phyloP scores from a whole-genome alignment of 2,797 vertebrate species.

The Mormyrus hasselquistii region DNA sequence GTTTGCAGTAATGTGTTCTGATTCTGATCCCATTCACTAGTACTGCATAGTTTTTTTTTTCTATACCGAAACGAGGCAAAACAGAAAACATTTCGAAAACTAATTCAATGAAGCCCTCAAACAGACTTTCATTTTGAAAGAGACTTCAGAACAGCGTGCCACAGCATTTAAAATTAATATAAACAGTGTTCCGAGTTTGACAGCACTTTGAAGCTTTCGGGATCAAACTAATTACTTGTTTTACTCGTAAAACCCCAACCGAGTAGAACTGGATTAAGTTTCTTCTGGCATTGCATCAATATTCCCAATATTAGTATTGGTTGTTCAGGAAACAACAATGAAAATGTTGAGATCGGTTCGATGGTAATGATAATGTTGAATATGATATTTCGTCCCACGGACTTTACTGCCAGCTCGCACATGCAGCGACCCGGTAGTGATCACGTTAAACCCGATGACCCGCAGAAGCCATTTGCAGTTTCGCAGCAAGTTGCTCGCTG shows the following conservation, averaged over 20 bases:
- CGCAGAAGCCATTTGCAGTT: slow-evolving; percentile 21
- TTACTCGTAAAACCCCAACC: not conserved
- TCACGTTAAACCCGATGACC: slow-evolving; percentile 12
- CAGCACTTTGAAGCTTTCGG: not conserved
- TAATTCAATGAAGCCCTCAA: not conserved
- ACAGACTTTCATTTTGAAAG: not conserved
- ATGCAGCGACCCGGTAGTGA: slow-evolving; percentile 12
- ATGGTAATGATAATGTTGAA: not conserved
- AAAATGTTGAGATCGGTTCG: not conserved
- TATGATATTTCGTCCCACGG: not conserved
- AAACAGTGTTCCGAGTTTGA: not conserved
- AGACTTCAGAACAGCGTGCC: not conserved
- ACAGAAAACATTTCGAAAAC: not conserved
- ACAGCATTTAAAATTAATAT: not conserved
- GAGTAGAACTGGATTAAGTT: not conserved
- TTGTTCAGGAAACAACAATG: not conserved
- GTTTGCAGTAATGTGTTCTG: not conserved
- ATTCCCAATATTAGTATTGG: not conserved
- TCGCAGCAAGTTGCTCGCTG: not conserved
- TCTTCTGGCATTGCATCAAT: not conserved
- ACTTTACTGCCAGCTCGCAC: not conserved
- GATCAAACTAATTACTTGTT: not conserved
- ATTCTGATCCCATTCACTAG: not conserved
- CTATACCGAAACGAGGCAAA: not conserved
- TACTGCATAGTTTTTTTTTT: not conserved